A percentile compares a stretch with the other conserved stretches of the same genome.
Conservation (phyloP, 2,797 vertebrate genomes). For the Luscinia megarhynchos region DNA sequence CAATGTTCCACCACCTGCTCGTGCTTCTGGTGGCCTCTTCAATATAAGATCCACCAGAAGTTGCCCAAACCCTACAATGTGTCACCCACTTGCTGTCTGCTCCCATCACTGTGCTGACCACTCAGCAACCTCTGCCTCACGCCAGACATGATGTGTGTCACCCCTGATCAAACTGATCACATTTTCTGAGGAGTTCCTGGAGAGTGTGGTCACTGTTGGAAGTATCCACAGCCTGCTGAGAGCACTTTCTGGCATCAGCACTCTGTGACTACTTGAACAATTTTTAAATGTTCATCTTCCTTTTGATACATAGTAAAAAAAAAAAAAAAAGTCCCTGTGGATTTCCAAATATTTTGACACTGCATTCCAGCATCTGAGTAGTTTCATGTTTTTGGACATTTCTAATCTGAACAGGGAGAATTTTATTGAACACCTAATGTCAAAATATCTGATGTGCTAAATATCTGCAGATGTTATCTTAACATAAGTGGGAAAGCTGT, state of each 20-base stretch:
- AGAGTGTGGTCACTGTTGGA: conserved; percentile 42
- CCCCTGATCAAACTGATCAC: neutral
- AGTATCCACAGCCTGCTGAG: conserved; percentile 16
- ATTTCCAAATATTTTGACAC: conserved; percentile 22
- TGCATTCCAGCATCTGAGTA: conserved; percentile 23
- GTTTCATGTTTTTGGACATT: neutral
- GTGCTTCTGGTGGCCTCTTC: neutral
- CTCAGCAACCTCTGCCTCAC: conserved; percentile 17
- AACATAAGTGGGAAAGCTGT: neutral
- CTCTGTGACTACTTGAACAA: neutral
- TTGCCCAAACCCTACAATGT: neutral
- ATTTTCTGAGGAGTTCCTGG: conserved; percentile 37
- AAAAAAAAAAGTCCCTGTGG: neutral
- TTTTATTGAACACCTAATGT: conserved; percentile 46
- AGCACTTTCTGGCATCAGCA: neutral
- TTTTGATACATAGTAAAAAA: neutral
- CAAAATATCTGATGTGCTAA: conserved; percentile 45
- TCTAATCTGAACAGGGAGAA: conserved; percentile 31
- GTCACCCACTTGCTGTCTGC: neutral
- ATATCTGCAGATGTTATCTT: conserved; percentile 63
- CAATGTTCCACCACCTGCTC: neutral
- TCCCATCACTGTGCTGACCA: neutral
- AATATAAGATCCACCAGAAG: neutral
- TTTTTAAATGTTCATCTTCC: neutral
- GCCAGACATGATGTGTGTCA: neutral